Base-by-base conservation (phyloP, 2,888 invertebrate genomes). In the Thereva nobilitata region DNA sequence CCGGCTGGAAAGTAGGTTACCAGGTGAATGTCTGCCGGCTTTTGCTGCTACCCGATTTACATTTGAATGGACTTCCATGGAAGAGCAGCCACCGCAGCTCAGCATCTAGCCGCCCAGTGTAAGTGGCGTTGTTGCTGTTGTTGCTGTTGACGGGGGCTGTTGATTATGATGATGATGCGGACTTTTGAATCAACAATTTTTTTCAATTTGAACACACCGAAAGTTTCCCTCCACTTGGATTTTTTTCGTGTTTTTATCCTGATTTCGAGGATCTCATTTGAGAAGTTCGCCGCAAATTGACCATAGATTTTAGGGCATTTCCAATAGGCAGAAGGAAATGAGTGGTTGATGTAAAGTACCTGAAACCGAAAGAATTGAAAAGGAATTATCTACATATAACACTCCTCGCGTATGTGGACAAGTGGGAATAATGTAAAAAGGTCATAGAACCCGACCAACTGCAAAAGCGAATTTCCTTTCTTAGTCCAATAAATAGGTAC, bases 11-110 rank as follows among this genome's bases (percentile, higher is more conserved):
- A 68, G 45, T 68, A 53, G 68, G 68, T 68, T 68, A 68, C 68
- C 68, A 68, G 68, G 68, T 68, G 68, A 68, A 68, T 66, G 68
- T 68, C 68, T 68, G 66, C 63, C 54, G 57, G 56, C 63, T 68
- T 66, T 68, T 52, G 44, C 53, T 56, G 63, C 23, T 23, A 23
- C 61, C 50, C 61, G 54, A 68, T 68, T 68, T 68, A 47, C 68
- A 66, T 68, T 68, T 68, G 64, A 66, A 68, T 66, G 61, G 68
- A 55, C 52, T 54, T 53, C 52, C 23, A 23, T 23, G 23, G 23
- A 23, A 47, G 65, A 45, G 57, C 45, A 34, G 44, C 47, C 47
- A 55, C 55, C 6, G 38, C 23, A 12, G 41, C 12, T 9, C 56
- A 44, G 35, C 57, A 35, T 7, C 42, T 37, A 23, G 41, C n/a